A percentile compares a stretch with the other conserved stretches of the same genome.
phyloP scores from a whole-genome alignment of 30 jellyfish, hydroid and myxozoan species.

The Pelagia noctiluca region DNA sequence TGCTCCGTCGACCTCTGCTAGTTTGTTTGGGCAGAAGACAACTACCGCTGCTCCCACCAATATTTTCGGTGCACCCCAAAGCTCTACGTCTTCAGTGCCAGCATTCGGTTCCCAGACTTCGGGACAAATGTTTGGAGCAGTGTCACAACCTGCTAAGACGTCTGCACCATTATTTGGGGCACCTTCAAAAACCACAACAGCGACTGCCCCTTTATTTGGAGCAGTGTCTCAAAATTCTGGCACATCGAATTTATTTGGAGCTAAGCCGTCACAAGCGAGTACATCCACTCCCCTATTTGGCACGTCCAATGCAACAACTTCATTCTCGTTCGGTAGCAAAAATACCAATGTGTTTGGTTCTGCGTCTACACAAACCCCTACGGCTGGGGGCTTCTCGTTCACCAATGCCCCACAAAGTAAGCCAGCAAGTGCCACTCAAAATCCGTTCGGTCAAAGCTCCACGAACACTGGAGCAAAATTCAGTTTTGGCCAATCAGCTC shows the following conservation, averaged over 20 bases:
- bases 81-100: background rate
- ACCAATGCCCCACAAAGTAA: background rate
- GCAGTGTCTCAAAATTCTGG: conserved; percentile 1
- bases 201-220: background rate
- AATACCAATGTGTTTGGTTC: conserved; percentile 33
- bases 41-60: conserved; percentile 18
- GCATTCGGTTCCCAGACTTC: conserved; percentile 22
- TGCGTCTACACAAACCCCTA: background rate
- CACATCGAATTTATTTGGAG: conserved; percentile 14
- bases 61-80: conserved; percentile 37
- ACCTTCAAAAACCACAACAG: conserved; percentile 10
- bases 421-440: conserved; percentile 1
- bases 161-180: conserved; percentile 40
- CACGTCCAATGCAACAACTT: background rate
- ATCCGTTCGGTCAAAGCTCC: background rate
- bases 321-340: conserved; percentile 37
- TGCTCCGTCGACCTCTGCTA: background rate
- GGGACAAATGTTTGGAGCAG: conserved; percentile 30
- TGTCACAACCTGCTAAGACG: background rate
- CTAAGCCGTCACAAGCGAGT: conserved; percentile 3
- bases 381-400: conserved; percentile 32
- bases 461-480: background rate
- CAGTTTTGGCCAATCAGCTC: background rate
- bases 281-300: conserved; percentile 56
- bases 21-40: background rate